A percentile compares a stretch with the other conserved stretches of the same genome.
These are phyloP conservation scores for Furnarius figulus DNA, from an alignment of 2,113 vertebrate species.

Conservation along the genomic window DNA sequence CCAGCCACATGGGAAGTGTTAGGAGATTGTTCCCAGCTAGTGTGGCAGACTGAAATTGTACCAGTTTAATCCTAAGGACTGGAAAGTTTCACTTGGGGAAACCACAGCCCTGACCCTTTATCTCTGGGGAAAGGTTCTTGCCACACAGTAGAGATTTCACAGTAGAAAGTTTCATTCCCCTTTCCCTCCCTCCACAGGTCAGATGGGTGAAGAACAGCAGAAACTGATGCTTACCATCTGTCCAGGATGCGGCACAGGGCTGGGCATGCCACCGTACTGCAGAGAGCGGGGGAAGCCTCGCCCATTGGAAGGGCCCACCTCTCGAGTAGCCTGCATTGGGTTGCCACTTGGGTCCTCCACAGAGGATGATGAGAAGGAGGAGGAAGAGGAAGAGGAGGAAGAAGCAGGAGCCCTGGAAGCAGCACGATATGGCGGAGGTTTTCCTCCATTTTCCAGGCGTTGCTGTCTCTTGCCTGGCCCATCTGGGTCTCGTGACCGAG, in stretches of 20 bases:
- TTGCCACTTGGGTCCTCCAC: constrained; percentile 42
- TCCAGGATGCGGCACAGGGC: constrained; percentile 56
- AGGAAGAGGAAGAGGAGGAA: constrained; percentile 51
- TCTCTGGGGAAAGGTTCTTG: background rate
- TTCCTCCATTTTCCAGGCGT: constrained; percentile 77
- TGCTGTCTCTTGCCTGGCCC: constrained; percentile 78
- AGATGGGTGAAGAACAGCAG: background rate
- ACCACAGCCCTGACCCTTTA: background rate
- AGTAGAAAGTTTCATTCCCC: background rate
- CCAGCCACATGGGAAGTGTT: rapidly evolving
- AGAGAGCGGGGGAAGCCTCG: constrained; percentile 70
- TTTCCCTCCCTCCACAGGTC: background rate
- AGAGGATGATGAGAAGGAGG: constrained; percentile 49
- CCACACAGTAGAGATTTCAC: background rate
- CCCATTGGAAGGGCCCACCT: constrained; percentile 66
- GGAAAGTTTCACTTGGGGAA: background rate
- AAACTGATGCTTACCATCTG: constrained; percentile 69
- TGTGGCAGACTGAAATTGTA: background rate
- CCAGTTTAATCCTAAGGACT: background rate
- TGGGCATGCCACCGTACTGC: constrained; percentile 69
- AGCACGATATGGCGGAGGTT: constrained; percentile 70
- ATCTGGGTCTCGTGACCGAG: constrained; percentile 79
- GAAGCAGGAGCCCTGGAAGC: constrained; percentile 56
- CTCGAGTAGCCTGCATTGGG: constrained; percentile 48
- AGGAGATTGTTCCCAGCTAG: background rate